Evolutionary conservation across 2,888 invertebrate species (phyloP), one percentile per base, ranked within the genome.

Genomic region (Trypoxylon attenuatum): DNA sequence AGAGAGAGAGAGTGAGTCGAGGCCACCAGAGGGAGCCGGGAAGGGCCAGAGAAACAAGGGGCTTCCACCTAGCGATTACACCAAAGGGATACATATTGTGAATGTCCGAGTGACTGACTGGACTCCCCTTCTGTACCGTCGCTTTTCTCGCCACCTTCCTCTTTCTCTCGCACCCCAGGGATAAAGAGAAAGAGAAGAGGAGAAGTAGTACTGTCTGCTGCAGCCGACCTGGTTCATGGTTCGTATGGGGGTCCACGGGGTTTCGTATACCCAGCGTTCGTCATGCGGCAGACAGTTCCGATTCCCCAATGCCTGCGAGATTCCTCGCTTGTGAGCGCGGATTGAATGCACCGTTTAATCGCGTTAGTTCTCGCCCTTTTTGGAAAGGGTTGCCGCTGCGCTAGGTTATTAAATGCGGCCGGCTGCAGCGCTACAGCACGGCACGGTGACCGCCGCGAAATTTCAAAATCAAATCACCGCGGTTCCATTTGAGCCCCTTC

Each of bases 51-150:
- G 72, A 66, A 77, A 76, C 75, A 76, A 78, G 71, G 76, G 78
- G 61, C 67, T 74, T 78, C 73, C 61, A 65, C 76, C 61, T 67
- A 46, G 67, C 77, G 71, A 77, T 78, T 77, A 73, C 69, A 76
- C 73, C 76, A 67, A 76, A 76, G 73, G 73, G 78, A 78, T 69
- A 65, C 76, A 69, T 76, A 77, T 78, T 71, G 73, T 57, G 71
- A 76, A 69, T 69, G 73, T 71, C 79, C 73, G 68, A 77, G 56
- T 78, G 69, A 78, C 69, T 70, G 78, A 76, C 68, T 71, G 77
- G 71, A 64, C 73, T 29, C 33, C 43, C 43, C 21, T 54, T 22
- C 50, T 47, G 46, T 56, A 57, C 18, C 39, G 38, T 41, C 27
- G 66, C 74, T 75, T 68, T 71, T 75, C 75, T 75, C 64, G 47